phyloP scores from a whole-genome alignment of 2,797 vertebrate genomes.

The Florisuga fusca region DNA sequence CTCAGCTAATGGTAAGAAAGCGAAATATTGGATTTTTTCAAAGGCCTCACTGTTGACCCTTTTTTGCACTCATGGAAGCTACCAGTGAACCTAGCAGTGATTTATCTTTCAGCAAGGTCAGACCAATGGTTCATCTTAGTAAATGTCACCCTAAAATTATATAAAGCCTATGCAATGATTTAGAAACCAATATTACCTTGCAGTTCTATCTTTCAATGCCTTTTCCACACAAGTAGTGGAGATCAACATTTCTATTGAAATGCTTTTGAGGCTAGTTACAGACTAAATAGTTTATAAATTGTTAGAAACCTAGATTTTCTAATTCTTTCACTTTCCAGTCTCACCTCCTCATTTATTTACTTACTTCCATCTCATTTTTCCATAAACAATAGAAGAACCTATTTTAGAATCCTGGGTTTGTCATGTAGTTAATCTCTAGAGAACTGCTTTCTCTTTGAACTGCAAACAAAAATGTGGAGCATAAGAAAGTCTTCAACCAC shows the following conservation, averaged over 20 bases:
- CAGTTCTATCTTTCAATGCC: neutral
- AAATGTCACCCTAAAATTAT: neutral
- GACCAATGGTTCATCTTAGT: neutral
- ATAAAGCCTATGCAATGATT: neutral
- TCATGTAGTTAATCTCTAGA: neutral
- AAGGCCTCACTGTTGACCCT: neutral
- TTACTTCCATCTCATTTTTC: neutral
- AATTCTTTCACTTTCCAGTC: neutral
- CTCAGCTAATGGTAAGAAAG: neutral
- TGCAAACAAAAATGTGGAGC: neutral
- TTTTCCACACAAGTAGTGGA: neutral
- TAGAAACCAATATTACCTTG: neutral
- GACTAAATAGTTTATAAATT: neutral
- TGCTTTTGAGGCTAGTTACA: neutral
- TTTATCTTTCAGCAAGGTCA: neutral
- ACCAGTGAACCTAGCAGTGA: neutral
- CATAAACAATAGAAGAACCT: neutral
- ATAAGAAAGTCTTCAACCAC: neutral
- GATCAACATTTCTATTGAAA: neutral
- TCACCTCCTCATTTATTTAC: neutral
- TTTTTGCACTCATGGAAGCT: neutral
- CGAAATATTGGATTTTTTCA: neutral
- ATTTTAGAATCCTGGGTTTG: neutral
- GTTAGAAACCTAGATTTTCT: neutral
- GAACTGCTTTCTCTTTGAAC: constrained; percentile 44